phyloP scores from a whole-genome alignment of 1,140 invertebrate species.

The Ditylenchus dipsaci region DNA sequence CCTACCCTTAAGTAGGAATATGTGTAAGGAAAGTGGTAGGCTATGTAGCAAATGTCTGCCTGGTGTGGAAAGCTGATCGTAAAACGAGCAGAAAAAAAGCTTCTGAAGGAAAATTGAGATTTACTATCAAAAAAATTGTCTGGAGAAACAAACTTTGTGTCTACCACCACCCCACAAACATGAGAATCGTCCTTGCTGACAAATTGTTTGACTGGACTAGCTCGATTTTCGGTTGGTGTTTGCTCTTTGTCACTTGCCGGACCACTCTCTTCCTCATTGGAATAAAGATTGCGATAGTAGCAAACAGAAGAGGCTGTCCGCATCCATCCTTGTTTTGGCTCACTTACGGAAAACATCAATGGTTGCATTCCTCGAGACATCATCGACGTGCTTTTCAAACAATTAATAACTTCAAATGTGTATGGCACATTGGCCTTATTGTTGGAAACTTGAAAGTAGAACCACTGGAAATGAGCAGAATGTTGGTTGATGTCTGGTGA shows the following conservation, averaged over 20 bases:
- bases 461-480: conserved; percentile 78
- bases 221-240: background rate
- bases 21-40: conserved; percentile 93
- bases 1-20: conserved; percentile 74
- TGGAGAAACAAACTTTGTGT: background rate
- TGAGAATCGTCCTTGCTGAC: background rate
- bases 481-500: conserved; percentile 78
- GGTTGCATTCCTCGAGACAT: conserved; percentile 87
- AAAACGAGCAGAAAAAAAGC: conserved; percentile 84
- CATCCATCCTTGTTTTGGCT: conserved; percentile 71
- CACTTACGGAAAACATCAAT: conserved; percentile 75
- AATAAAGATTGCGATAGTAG: conserved; percentile 68
- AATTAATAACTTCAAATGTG: conserved; percentile 84
- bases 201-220: background rate
- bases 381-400: conserved; percentile 80
- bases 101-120: conserved; percentile 59
- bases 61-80: conserved; percentile 83
- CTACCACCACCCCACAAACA: background rate
- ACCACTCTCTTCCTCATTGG: conserved; percentile 13
- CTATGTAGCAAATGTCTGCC: conserved; percentile 84
- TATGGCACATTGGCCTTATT: conserved; percentile 72
- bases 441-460: conserved; percentile 80
- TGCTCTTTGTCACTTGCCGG: conserved; percentile 55
- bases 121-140: no score
- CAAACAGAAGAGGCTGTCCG: conserved; percentile 73